Conservation (phyloP, 2,888 invertebrate species). For the Clusia tigrina region DNA sequence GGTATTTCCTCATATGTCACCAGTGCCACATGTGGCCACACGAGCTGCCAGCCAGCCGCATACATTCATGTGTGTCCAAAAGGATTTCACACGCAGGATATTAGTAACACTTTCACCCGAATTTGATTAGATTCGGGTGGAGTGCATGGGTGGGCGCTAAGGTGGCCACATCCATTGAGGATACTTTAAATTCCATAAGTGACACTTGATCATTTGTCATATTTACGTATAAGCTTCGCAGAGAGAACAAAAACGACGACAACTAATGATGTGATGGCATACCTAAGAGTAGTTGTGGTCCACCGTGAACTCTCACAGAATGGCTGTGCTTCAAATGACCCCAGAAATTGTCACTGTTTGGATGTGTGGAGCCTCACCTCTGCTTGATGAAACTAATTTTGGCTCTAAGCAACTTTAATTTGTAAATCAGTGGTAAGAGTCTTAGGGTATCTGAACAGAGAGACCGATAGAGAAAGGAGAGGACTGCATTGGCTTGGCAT, state of each 20-base stretch:
- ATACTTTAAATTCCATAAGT: constrained; percentile 57
- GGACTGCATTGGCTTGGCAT: neutral
- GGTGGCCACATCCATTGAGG: constrained; percentile 24
- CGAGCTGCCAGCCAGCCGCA: neutral
- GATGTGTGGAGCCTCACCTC: neutral
- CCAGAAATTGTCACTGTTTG: neutral
- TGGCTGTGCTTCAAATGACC: neutral
- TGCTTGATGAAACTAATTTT: constrained; percentile 8
- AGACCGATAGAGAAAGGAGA: neutral
- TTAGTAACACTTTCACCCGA: neutral
- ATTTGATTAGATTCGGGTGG: neutral
- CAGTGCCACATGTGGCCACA: constrained; percentile 40
- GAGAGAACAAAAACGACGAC: neutral
- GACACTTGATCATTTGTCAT: constrained; percentile 57
- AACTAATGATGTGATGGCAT: neutral
- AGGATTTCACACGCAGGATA: constrained; percentile 9
- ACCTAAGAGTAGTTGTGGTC: neutral
- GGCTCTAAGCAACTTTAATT: constrained; percentile 23
- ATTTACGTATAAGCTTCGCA: neutral
- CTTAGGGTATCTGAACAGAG: neutral
- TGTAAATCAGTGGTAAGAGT: no score
- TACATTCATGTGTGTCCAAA: constrained; percentile 11
- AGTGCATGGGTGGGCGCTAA: neutral
- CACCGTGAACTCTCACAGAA: neutral
- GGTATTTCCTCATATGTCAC: constrained; percentile 16